Evolutionary conservation across 2,888 invertebrate genomes (phyloP).

Genomic region (Seira ritae): DNA sequence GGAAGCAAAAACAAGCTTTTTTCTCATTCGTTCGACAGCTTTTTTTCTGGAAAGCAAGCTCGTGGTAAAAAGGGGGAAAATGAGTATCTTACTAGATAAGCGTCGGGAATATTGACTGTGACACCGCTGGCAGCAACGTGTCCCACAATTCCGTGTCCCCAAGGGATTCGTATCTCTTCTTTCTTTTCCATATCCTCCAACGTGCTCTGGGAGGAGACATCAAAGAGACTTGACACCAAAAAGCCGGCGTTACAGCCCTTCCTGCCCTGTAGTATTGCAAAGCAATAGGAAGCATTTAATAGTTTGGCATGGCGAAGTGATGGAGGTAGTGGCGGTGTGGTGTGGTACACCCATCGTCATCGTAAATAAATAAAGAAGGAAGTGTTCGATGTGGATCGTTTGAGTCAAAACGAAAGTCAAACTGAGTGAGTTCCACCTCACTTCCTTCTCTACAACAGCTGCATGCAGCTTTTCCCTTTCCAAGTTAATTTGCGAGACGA

Average conservation of each 20-base stretch:
- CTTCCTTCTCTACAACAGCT: neutral
- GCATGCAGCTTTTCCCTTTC: neutral
- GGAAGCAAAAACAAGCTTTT: no score
- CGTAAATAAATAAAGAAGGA: no score
- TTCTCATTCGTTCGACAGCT: no score
- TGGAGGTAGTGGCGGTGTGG: no score
- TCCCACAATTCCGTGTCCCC: slow-evolving; percentile 97
- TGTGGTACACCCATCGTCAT: no score
- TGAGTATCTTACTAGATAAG: slow-evolving; percentile 85
- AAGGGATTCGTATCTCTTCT: slow-evolving; percentile 94
- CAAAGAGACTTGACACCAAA: slow-evolving; percentile 95
- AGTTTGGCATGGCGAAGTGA: no score
- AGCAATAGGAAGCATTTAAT: no score
- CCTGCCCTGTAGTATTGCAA: slow-evolving; percentile 72
- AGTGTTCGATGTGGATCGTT: no score
- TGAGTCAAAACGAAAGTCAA: no score
- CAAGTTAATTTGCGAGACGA: neutral
- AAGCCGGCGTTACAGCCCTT: slow-evolving; percentile 79
- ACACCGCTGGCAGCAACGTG: slow-evolving; percentile 95
- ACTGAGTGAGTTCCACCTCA: no score
- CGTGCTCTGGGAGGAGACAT: slow-evolving; percentile 94
- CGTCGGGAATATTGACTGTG: slow-evolving; percentile 96
- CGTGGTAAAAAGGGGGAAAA: no score
- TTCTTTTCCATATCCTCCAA: slow-evolving; percentile 94
- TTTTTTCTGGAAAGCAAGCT: no score